Conservation (phyloP, 2,888 invertebrate genomes). For the Caenorhabditis parvicauda region DNA sequence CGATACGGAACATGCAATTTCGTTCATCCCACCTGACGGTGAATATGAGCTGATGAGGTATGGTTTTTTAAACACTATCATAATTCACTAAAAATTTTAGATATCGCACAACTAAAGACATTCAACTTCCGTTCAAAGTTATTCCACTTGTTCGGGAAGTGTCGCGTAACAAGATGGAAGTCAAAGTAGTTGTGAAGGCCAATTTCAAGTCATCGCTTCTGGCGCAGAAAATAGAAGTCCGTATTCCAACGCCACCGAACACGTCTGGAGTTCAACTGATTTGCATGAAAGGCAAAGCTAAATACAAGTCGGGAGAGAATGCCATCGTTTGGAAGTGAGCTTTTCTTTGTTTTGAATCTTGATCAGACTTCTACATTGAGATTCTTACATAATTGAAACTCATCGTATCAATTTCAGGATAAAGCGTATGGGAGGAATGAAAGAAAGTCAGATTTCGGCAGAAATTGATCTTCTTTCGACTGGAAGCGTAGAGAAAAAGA, state of each 20-base stretch:
- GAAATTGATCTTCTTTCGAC: constrained; percentile 97
- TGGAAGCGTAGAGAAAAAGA: constrained; percentile 80
- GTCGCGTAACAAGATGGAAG: constrained; percentile 98
- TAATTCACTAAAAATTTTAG: constrained; percentile 66
- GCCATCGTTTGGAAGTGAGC: constrained; percentile 92
- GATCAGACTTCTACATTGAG: not conserved
- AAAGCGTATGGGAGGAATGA: constrained; percentile 77
- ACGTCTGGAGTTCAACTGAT: constrained; percentile 98
- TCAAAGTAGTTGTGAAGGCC: constrained; percentile 90
- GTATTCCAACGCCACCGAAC: constrained; percentile 96
- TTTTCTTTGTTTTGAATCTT: not conserved
- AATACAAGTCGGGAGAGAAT: constrained; percentile 99
- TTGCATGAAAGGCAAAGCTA: constrained; percentile 95
- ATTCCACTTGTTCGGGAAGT: constrained; percentile 97
- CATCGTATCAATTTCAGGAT: constrained; percentile 65
- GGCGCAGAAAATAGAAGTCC: constrained; percentile 96
- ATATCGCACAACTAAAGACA: constrained; percentile 98
- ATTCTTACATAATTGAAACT: constrained; percentile 9
- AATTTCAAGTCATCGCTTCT: constrained; percentile 96
- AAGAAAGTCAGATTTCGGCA: constrained; percentile 97
- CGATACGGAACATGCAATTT: constrained; percentile 99
- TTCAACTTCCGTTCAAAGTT: constrained; percentile 96
- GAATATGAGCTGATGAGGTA: constrained; percentile 99
- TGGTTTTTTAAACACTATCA: constrained; percentile 3
- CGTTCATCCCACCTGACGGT: constrained; percentile 98